phyloP scores from a whole-genome alignment of 2,888 invertebrate genomes.

The Coremacera marginata region DNA sequence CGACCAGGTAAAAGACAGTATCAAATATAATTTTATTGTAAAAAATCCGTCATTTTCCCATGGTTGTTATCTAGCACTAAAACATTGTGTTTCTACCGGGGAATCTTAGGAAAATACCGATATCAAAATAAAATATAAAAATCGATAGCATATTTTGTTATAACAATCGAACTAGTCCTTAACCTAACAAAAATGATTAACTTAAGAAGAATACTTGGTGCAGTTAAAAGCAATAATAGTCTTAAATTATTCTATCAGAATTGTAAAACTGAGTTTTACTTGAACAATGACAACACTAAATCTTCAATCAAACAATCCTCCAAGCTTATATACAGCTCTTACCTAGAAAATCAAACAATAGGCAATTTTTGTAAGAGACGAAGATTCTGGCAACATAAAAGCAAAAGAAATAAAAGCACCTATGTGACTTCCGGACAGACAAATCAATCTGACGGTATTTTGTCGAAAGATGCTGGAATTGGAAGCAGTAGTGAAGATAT shows the following conservation, averaged over 20 bases:
- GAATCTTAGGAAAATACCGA: too few species aligned
- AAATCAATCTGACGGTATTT: constrained; percentile 47
- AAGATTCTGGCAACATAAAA: constrained; percentile 23
- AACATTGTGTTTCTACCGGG: too few species aligned
- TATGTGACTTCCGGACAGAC: constrained; percentile 54
- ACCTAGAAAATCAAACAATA: constrained; percentile 63
- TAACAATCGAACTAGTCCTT: too few species aligned
- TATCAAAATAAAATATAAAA: too few species aligned
- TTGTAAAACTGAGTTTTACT: not conserved
- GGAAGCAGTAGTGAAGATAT: not conserved
- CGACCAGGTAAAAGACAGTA: too few species aligned
- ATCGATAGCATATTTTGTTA: too few species aligned
- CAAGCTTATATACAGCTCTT: constrained; percentile 60
- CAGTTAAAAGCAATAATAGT: not conserved
- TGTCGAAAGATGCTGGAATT: not conserved
- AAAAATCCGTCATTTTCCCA: too few species aligned
- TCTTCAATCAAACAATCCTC: not conserved
- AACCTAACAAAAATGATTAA: constrained; percentile 31
- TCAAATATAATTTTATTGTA: too few species aligned
- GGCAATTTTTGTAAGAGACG: constrained; percentile 46
- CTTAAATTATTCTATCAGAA: not conserved
- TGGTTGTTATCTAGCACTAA: too few species aligned
- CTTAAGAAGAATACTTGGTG: constrained; percentile 17
- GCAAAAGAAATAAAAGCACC: not conserved
- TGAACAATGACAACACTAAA: not conserved